These are phyloP conservation scores for Synanthedon tipuliformis DNA, from an alignment of 2,888 invertebrate species.

Conservation along the genomic window DNA sequence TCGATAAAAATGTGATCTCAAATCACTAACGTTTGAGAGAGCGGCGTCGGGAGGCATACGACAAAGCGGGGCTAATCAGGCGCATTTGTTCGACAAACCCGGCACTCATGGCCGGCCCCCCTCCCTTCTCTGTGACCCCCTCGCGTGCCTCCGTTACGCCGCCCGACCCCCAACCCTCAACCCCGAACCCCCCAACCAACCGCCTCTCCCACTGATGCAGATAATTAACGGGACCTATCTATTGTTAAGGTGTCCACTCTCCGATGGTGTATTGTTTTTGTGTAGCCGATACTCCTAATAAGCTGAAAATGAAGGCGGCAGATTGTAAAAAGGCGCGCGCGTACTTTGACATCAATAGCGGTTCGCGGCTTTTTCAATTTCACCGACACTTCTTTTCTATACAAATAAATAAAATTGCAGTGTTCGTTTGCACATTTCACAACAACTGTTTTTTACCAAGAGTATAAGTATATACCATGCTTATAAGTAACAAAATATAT, in stretches of 20 bases:
- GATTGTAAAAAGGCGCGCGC: too few relatives aligned
- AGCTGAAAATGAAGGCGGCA: neutral
- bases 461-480: too few relatives aligned
- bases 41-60: slow-evolving; percentile 13
- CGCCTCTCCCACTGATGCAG: slow-evolving; percentile 27
- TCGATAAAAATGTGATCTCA: slow-evolving; percentile 9
- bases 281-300: neutral
- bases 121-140: slow-evolving; percentile 2
- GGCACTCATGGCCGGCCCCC: slow-evolving; percentile 14
- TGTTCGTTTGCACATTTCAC: too few relatives aligned
- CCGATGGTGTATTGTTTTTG: slow-evolving; percentile 2
- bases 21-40: slow-evolving; percentile 11
- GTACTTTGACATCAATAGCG: too few relatives aligned
- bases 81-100: slow-evolving; percentile 60
- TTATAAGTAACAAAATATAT: too few relatives aligned
- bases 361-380: too few relatives aligned
- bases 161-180: slow-evolving; percentile 3
- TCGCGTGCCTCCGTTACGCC: slow-evolving; percentile 1
- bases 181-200: slow-evolving; percentile 4
- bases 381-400: too few relatives aligned
- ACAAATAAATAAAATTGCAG: too few relatives aligned
- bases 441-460: too few relatives aligned
- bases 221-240: slow-evolving; percentile 50
- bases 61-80: slow-evolving; percentile 62
- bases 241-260: slow-evolving; percentile 20